phyloP scores from a whole-genome alignment of 2,888 invertebrate species.

The Andrena chrysosceles region DNA sequence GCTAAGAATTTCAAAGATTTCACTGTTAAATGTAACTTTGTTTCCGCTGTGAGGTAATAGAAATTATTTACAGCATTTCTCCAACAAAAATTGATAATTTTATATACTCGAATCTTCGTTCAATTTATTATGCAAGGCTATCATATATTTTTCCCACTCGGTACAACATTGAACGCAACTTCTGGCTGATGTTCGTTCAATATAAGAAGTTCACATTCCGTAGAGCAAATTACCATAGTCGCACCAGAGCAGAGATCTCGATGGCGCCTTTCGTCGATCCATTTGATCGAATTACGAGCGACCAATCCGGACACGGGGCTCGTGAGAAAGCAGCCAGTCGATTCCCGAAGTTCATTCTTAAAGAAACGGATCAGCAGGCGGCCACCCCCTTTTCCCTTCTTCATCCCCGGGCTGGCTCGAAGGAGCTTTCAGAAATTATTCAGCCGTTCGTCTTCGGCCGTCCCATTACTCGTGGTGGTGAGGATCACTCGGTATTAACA shows the following conservation, averaged over 20 bases:
- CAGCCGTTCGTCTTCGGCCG: slow-evolving; percentile 53
- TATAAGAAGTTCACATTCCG: not conserved
- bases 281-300: slow-evolving; percentile 53
- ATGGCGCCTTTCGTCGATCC: slow-evolving; percentile 19
- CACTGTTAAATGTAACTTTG: too few relatives aligned
- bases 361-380: slow-evolving; percentile 58
- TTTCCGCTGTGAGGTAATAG: too few relatives aligned
- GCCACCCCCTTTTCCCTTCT: not conserved
- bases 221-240: not conserved
- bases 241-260: not conserved
- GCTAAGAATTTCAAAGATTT: too few relatives aligned
- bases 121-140: too few relatives aligned
- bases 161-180: too few relatives aligned
- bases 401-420: slow-evolving; percentile 28
- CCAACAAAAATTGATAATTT: too few relatives aligned
- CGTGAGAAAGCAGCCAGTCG: slow-evolving; percentile 37
- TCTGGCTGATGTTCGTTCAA: too few relatives aligned
- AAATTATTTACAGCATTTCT: too few relatives aligned
- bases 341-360: slow-evolving; percentile 60
- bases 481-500: slow-evolving; percentile 77
- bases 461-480: slow-evolving; percentile 40
- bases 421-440: slow-evolving; percentile 69
- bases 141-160: too few relatives aligned
- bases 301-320: slow-evolving; percentile 9
- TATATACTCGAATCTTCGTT: too few relatives aligned